A percentile compares a stretch with the other conserved stretches of the same genome.
These are phyloP conservation scores for Odontomachus brunneus DNA, from an alignment of 1,140 invertebrate species.

Conservation along the genomic window DNA sequence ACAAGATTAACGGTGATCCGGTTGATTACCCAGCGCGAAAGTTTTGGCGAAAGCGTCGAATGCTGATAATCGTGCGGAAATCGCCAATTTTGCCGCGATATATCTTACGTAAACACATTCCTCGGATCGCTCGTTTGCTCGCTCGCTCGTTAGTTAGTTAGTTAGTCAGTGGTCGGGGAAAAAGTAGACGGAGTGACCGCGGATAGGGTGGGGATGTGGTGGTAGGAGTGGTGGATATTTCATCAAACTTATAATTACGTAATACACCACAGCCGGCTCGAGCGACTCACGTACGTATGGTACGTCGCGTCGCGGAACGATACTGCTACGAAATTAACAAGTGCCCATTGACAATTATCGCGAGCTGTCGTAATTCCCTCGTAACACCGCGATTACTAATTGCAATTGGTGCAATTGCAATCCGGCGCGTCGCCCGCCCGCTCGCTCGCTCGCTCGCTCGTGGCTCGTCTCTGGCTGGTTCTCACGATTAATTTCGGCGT, in stretches of 20 bases:
- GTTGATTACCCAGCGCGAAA: too few species aligned
- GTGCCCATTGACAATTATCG: conserved; percentile 4
- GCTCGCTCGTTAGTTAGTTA: too few species aligned
- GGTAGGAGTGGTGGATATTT: not conserved
- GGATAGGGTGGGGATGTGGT: too few species aligned
- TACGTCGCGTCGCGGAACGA: not conserved
- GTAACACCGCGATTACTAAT: conserved; percentile 1
- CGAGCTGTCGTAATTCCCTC: conserved; percentile 55
- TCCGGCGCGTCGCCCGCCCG: not conserved
- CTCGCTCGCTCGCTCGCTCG: not conserved
- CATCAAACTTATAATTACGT: conserved; percentile 46
- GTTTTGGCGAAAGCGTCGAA: too few species aligned
- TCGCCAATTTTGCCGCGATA: too few species aligned
- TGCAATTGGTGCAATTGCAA: not conserved
- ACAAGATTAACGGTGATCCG: too few species aligned
- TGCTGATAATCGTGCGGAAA: too few species aligned
- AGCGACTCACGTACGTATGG: conserved; percentile 8
- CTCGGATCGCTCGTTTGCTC: too few species aligned
- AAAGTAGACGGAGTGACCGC: too few species aligned
- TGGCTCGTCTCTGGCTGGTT: not conserved
- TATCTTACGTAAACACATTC: too few species aligned
- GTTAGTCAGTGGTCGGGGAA: too few species aligned
- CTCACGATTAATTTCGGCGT: conserved; percentile 20
- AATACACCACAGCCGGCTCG: conserved; percentile 56
- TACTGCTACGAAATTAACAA: conserved; percentile 19